Evolutionary conservation across 2,888 invertebrate genomes (phyloP), one percentile per base, ranked within the genome.

Genomic region (Meteorus colon): DNA sequence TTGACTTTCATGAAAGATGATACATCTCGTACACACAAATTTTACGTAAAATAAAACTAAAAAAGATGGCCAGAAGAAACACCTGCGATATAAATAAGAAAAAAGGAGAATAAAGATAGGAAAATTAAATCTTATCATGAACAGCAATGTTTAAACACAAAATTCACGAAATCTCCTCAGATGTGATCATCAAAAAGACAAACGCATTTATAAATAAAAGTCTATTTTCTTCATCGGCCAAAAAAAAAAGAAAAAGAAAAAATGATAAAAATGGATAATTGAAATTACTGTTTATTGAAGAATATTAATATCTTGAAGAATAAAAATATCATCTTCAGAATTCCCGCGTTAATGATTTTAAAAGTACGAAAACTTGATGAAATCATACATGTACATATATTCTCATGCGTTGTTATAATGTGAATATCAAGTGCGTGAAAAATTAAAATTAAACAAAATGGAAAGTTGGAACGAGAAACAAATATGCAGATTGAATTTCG

Each of bases 171-270:
- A 81, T 83, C 82, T 80, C 75, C 67, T 77, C 74, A 78, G 78
- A 79, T 2, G 6, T 41, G 2, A 82, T 85, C 82, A 81, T 85
- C 55, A 24, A 55, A 19, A 19, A 1, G 2, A n/a, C 2, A 41
- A 12, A 41, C 48, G n/a, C 19, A n/a, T 24, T 55, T 19, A 55
- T 24, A 84, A 83, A 73, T 80, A 81, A 83, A 81, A 83, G 73
- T 82, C 82, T 84, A 85, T 84, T 86, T 84, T 83, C 82, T 84
- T 82, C 79, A 82, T 82, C 83, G 83, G 83, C 84, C 83, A 82
- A 80, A 75, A 78, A 81, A 77, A 65, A 79, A 74, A 81, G 78
- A 80, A 82, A 78, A 65, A 37, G 8, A 75, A 55, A 34, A 63
- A 80, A 75, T 63, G 6, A 62, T 27, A 59, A 27, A 14, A 29